Evolutionary conservation across 1,140 invertebrate genomes (phyloP), one percentile per base, ranked within the genome.

Genomic region (Calosoma granatense): DNA sequence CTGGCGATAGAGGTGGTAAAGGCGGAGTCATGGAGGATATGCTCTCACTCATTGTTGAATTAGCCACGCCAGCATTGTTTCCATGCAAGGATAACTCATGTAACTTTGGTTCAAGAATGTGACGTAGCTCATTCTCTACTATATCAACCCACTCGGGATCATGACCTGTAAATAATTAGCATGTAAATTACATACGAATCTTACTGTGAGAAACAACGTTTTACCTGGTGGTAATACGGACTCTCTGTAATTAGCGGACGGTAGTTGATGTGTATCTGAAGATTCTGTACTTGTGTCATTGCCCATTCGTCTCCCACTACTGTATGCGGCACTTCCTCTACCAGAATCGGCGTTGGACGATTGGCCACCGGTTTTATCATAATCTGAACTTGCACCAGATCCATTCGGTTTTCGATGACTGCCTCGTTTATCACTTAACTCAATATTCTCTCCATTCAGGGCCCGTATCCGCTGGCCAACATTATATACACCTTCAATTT

Each of bases 131-230:
- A 9, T 83, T 84, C 72, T 91, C 87, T 1, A 90, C 87, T 51
- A 89, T 80, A 63, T 90, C 87, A 11, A 88, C 86, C 88, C 88
- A 91, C 70, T 90, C 87, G 1, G 85, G 84, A 63, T 88, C 86
- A 64, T 83, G 82, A 59, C 70, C 79, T 83, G 57, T 14, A 64
- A 69, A 57, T 47, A 11, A 11, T 17, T 11, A 47, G 15, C 19
- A 22, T 15, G 20, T 39, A 6, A 30, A 23, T 11, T 20, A 23
- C 20, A 15, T 23, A 15, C 12, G 2, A 26, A 22, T 55, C 3
- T 14, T 41, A 20, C 54, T 56, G 51, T 21, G 14, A 20, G 20
- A 4, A 52, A 4, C 12, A 47, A 17, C 4, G 6, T 12, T 11
- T 4, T 47, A 47, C 41, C 41, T 47, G 41, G 17, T 11, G 14